These are phyloP conservation scores for Luperina testacea DNA, from an alignment of 2,888 invertebrate species.

Conservation along the genomic window DNA sequence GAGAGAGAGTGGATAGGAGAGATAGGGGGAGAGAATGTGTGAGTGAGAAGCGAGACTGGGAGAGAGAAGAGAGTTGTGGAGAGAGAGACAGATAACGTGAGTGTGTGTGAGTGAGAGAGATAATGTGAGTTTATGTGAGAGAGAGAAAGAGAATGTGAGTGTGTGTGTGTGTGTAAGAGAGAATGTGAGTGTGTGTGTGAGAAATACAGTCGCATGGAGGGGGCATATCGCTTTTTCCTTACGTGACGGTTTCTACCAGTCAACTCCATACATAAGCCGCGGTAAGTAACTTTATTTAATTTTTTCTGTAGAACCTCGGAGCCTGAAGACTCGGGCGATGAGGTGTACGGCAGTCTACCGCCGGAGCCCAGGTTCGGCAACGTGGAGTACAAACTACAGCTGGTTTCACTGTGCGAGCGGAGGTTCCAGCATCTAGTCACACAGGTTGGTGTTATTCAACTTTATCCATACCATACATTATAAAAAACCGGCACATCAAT, in stretches of 20 bases:
- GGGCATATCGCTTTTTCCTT: too few species aligned
- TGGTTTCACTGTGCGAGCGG: conserved; percentile 97
- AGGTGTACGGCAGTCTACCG: conserved; percentile 91
- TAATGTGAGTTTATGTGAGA: too few species aligned
- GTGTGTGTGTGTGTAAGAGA: background rate
- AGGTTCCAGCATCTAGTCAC: conserved; percentile 98
- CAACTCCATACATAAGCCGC: background rate
- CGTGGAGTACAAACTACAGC: conserved; percentile 98
- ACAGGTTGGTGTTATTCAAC: conserved; percentile 89
- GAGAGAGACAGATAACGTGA: too few species aligned
- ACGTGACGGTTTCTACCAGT: background rate
- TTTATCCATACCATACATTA: too few species aligned
- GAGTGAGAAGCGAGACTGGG: too few species aligned
- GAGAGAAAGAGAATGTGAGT: background rate
- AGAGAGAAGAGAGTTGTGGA: too few species aligned
- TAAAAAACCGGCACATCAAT: too few species aligned
- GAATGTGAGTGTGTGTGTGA: too few species aligned
- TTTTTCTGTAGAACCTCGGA: conserved; percentile 78
- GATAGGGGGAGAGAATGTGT: background rate
- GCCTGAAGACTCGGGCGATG: conserved; percentile 83
- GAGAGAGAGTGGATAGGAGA: background rate
- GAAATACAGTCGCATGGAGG: too few species aligned
- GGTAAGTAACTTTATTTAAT: background rate
- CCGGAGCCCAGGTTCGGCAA: conserved; percentile 98
- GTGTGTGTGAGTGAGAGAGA: too few species aligned